Conservation (phyloP, 2,113 vertebrate species). For the Polypterus senegalus region DNA sequence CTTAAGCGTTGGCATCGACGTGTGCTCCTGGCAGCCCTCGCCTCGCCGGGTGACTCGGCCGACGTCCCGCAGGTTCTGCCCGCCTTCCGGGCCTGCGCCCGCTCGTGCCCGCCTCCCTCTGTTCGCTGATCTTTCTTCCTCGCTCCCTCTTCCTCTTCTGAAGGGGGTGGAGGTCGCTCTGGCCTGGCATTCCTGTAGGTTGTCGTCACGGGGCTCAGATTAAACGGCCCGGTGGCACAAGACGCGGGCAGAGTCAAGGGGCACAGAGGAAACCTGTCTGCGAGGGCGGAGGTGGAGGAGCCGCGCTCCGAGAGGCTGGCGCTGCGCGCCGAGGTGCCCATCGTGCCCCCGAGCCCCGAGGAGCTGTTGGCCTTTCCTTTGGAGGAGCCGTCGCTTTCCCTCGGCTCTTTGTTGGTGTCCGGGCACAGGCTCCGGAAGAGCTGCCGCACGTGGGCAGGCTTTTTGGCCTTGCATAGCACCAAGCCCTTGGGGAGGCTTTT, state of each 20-base stretch:
- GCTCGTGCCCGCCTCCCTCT: neutral
- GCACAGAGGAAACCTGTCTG: neutral
- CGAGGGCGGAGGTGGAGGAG: no score
- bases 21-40: neutral
- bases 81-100: neutral
- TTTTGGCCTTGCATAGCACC: constrained; percentile 27
- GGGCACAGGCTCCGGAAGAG: constrained; percentile 59
- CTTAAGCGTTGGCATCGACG: constrained; percentile 5
- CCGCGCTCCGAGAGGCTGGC: no score
- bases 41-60: neutral
- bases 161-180: neutral
- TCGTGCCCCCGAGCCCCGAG: constrained; percentile 28
- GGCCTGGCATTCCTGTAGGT: constrained; percentile 1
- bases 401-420: constrained; percentile 44
- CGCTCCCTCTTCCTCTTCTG: no score
- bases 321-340: constrained; percentile 12
- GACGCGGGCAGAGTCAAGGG: neutral
- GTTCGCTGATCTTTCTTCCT: no score
- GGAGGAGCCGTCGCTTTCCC: constrained; percentile 20
- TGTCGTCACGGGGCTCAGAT: constrained; percentile 24
- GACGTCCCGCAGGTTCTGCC: neutral
- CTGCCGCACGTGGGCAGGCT: constrained; percentile 43
- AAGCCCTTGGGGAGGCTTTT: constrained; percentile 45
- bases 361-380: constrained; percentile 28
- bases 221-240: neutral